Percentiles rank a stretch among this genome's conserved stretches.
phyloP scores from a whole-genome alignment of 2,888 invertebrate genomes.

The Coremacera marginata region DNA sequence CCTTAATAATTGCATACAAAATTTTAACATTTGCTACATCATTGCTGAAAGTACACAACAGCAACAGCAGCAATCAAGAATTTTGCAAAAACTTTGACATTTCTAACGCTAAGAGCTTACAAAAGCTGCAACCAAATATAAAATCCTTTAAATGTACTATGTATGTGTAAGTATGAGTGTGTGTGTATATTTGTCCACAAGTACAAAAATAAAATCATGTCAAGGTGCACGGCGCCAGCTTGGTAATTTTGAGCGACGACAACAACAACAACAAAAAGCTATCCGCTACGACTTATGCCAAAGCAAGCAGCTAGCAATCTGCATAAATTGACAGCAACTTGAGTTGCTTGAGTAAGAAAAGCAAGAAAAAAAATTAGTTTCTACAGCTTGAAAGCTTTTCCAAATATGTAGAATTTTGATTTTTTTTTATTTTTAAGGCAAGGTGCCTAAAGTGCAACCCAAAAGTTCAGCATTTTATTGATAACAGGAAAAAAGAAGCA shows the following conservation, averaged over 20 bases:
- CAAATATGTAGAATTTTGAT: too few relatives aligned
- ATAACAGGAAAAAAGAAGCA: too few relatives aligned
- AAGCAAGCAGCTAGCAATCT: neutral
- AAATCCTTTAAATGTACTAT: neutral
- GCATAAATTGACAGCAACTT: constrained; percentile 17
- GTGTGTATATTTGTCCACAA: neutral
- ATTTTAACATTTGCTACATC: neutral
- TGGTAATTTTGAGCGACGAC: neutral
- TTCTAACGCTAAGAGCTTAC: neutral
- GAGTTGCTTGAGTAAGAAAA: neutral
- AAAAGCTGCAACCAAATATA: neutral
- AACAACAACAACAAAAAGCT: neutral
- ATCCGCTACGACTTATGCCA: neutral
- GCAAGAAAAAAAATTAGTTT: neutral
- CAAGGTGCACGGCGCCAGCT: constrained; percentile 2
- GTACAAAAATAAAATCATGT: neutral
- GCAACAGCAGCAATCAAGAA: neutral
- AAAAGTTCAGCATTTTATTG: neutral
- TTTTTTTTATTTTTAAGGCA: neutral
- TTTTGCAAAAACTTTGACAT: neutral
- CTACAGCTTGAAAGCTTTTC: too few relatives aligned
- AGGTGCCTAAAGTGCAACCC: neutral
- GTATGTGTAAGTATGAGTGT: neutral
- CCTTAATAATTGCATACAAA: too few relatives aligned
- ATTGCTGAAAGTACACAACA: neutral